phyloP scores from a whole-genome alignment of 1,140 invertebrate species.

The Rhopalosiphum maidis region DNA sequence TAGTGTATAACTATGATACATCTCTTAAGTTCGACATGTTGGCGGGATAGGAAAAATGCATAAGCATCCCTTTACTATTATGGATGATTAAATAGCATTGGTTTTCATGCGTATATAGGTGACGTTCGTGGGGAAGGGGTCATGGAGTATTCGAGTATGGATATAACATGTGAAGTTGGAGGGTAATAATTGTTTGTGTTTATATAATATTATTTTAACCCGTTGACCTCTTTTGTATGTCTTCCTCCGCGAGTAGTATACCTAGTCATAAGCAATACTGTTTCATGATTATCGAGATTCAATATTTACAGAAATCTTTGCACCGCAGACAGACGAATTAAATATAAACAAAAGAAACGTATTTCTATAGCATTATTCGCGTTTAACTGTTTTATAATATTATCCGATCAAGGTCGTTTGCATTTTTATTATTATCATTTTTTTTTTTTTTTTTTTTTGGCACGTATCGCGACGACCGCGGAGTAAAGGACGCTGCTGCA shows the following conservation, averaged over 20 bases:
- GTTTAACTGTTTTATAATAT: conserved; percentile 18
- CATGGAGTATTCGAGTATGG: not conserved
- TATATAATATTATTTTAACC: not conserved
- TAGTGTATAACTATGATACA: not conserved
- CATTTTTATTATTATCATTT: not conserved
- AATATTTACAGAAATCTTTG: not conserved
- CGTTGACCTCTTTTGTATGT: conserved; percentile 24
- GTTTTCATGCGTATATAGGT: not conserved
- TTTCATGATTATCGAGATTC: not conserved
- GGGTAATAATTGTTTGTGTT: not conserved
- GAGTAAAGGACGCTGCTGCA: conserved; percentile 14
- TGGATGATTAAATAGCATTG: not conserved
- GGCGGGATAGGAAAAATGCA: not conserved
- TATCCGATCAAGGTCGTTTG: conserved; percentile 26
- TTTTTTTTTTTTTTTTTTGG: conserved; percentile 63
- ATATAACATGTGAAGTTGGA: not conserved
- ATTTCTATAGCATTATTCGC: not conserved
- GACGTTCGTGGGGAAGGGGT: not conserved
- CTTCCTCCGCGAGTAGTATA: not conserved
- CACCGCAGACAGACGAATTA: not conserved
- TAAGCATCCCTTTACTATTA: not conserved
- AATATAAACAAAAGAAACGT: not conserved
- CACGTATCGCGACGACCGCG: conserved; percentile 61
- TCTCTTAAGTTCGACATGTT: not conserved
- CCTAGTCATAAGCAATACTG: too few species aligned